Evolutionary conservation across 1,140 invertebrate species (phyloP).

Genomic region (Oryctes rhinoceros): DNA sequence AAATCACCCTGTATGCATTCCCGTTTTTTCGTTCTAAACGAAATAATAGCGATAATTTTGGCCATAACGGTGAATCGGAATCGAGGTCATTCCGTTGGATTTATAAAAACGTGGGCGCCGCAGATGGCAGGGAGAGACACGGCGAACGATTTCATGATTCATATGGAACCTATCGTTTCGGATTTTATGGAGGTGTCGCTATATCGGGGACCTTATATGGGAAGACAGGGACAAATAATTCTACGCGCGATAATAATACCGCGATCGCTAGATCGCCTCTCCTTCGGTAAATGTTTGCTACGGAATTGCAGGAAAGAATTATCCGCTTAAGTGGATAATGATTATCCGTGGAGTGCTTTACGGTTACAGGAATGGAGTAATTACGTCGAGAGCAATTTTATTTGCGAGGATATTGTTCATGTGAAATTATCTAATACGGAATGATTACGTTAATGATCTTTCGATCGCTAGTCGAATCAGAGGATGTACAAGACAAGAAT

Average conservation of each 20-base stretch:
- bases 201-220: conserved; percentile 8
- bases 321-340: not conserved
- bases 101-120: conserved; percentile 5
- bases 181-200: not conserved
- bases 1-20: not conserved
- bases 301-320: not conserved
- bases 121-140: conserved; percentile 6
- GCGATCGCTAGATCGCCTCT: not conserved
- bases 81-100: not conserved
- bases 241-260: not conserved
- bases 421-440: too few relatives aligned
- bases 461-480: too few relatives aligned
- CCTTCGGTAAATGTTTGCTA: not conserved
- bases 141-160: not conserved
- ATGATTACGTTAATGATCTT: too few relatives aligned
- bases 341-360: not conserved
- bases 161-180: not conserved
- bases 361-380: too few relatives aligned
- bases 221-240: not conserved
- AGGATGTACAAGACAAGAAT: too few relatives aligned
- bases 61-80: conserved; percentile 13
- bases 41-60: conserved; percentile 20
- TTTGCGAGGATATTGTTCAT: too few relatives aligned
- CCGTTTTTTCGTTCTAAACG: not conserved
- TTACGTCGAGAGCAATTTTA: too few relatives aligned